Evolutionary conservation across 2,797 vertebrate genomes (phyloP).

Genomic region (Otolemur crassicaudatus): DNA sequence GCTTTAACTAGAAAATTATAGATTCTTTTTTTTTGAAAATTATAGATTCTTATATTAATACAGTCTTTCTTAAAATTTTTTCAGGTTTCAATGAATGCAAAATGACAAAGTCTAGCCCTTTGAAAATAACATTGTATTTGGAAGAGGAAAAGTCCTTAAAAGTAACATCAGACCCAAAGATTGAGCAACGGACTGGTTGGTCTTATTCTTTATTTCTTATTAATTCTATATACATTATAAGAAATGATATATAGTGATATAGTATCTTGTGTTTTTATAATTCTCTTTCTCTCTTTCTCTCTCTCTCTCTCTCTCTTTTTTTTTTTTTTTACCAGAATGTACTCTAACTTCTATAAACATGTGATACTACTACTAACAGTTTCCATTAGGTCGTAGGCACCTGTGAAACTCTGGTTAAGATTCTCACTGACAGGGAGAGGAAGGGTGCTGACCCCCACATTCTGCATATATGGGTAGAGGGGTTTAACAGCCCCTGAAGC

Average conservation of each 20-base stretch:
- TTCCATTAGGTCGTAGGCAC: not conserved
- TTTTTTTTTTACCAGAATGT: not conserved
- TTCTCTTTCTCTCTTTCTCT: not conserved
- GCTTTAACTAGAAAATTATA: not conserved
- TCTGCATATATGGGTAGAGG: not conserved
- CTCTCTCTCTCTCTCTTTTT: not conserved
- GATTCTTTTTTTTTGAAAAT: not conserved
- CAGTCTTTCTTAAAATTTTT: conserved; percentile 18
- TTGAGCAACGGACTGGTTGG: conserved; percentile 83
- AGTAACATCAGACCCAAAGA: conserved; percentile 69
- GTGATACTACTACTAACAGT: not conserved
- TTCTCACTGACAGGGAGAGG: not conserved
- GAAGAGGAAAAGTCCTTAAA: conserved; percentile 82
- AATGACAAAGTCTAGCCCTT: conserved; percentile 86
- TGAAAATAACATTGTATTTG: conserved; percentile 77
- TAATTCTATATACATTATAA: not conserved
- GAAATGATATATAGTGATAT: not conserved
- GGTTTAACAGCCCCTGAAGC: not conserved
- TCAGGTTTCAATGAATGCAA: conserved; percentile 79
- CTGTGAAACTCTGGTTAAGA: not conserved
- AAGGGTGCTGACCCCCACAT: not conserved
- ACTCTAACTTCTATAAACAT: not conserved
- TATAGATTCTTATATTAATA: not conserved
- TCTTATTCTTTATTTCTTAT: conserved; percentile 64
- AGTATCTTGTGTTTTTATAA: not conserved